Conservation (phyloP, 2,888 invertebrate species). For the Tuta absoluta region DNA sequence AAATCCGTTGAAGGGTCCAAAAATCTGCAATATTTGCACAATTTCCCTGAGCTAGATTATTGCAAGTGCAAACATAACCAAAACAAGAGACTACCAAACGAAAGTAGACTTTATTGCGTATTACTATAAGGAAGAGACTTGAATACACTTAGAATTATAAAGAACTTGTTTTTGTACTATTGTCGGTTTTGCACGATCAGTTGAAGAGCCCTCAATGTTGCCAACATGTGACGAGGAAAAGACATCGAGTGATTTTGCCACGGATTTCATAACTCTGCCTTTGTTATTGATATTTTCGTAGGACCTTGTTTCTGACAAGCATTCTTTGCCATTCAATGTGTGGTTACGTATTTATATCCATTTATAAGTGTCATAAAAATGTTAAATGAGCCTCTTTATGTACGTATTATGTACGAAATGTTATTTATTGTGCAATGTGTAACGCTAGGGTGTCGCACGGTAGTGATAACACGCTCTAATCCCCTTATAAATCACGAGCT, state of each 20-base stretch:
- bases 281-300: slow-evolving; percentile 52
- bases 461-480: slow-evolving; percentile 68
- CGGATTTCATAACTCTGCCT: slow-evolving; percentile 43
- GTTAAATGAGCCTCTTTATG: slow-evolving; percentile 5
- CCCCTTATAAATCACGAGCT: slow-evolving; percentile 71
- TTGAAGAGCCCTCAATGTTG: slow-evolving; percentile 69
- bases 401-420: slow-evolving; percentile 13
- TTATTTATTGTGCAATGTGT: slow-evolving; percentile 23
- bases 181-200: slow-evolving; percentile 64
- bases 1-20: slow-evolving; percentile 32
- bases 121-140: background rate
- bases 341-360: slow-evolving; percentile 9
- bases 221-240: slow-evolving; percentile 65
- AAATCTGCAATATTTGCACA: slow-evolving; percentile 33
- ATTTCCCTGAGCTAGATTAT: slow-evolving; percentile 30
- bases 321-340: slow-evolving; percentile 20
- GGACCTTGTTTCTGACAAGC: slow-evolving; percentile 46
- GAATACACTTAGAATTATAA: background rate
- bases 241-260: slow-evolving; percentile 64
- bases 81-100: background rate
- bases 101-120: background rate
- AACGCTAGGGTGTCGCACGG: slow-evolving; percentile 42
- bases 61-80: slow-evolving; percentile 29
- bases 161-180: slow-evolving; percentile 27
- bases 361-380: background rate